Base-by-base conservation (phyloP, 2,888 invertebrate species). In the Crematogaster levior region DNA sequence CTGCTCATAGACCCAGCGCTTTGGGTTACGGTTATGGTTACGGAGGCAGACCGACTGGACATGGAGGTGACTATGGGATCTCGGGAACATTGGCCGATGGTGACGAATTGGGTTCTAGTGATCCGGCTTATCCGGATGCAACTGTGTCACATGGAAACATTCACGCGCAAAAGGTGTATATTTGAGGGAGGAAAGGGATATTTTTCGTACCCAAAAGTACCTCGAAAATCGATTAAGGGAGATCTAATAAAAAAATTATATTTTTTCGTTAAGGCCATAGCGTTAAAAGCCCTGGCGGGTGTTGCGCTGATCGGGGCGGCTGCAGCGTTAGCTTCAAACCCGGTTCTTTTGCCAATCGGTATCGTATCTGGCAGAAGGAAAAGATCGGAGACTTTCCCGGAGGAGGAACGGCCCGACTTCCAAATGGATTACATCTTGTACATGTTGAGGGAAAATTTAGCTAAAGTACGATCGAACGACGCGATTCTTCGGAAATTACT, bases 251-350 rank as follows among this genome's bases (percentile, higher is more conserved):
- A 37, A 43, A 40, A 48, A 48, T 68, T 34, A 18, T 80, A 7
- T 73, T 72, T 46, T 58, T 80, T 34, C 24, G 10, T 72, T 70
- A 93, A 97, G 96, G 95, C 95, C 15, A 93, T 96, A 63, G 96
- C 96, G 48, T 94, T 96, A 43, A 95, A 95, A 89, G 97, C 97
- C 0, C 94, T 98, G 86, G 97, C 97, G 53, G 97, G 97, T 30
- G 96, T 97, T 61, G 97, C 97, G 0, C 87, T 95, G 66, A 95
- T 98, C n/a, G 97, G 97, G 51, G 97, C 97, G 43, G 97, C 97
- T 1, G 97, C 97, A 30, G 96, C 97, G 21, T 95, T 97, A 82
- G 97, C 97, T 75, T 96, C 96, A 88, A 97, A 97, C 94, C 98
- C 98, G 5, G 95, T 97, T 73, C 95, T 98, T 18, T 94, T 98